phyloP scores from a whole-genome alignment of 2,888 invertebrate species.

The Cheiracanthium punctorium region DNA sequence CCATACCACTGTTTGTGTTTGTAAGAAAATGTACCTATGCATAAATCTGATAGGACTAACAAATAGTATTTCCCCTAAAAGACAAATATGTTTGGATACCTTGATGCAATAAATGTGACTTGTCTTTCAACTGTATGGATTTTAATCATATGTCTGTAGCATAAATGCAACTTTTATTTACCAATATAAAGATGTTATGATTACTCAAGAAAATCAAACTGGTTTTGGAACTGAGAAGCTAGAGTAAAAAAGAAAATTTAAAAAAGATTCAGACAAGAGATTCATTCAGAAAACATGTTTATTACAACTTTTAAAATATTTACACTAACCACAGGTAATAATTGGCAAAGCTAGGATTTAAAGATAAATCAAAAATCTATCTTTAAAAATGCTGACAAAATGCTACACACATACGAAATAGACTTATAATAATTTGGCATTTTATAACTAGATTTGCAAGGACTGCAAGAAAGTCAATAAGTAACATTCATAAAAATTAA shows the following conservation, averaged over 20 bases:
- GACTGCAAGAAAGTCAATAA: neutral
- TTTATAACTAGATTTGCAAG: conserved; percentile 3
- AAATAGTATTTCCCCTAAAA: no score
- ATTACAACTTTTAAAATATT: conserved; percentile 60
- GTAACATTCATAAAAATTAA: neutral
- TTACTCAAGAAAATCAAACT: no score
- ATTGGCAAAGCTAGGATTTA: conserved; percentile 31
- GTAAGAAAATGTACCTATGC: no score
- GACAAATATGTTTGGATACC: no score
- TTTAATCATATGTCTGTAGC: no score
- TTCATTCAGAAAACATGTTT: conserved; percentile 61
- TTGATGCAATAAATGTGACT: no score
- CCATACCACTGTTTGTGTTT: no score
- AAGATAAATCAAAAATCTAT: conserved; percentile 36
- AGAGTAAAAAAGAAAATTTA: neutral
- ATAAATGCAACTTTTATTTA: no score
- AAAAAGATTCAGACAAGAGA: conserved; percentile 46
- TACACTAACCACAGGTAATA: conserved; percentile 50
- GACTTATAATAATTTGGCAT: neutral
- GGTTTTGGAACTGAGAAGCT: no score
- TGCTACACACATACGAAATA: conserved; percentile 17
- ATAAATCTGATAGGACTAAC: no score
- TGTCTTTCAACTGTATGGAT: no score
- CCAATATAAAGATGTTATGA: no score
- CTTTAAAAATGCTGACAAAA: conserved; percentile 42